Conservation (phyloP, 2,888 invertebrate genomes). For the Amblyteles armatorius region DNA sequence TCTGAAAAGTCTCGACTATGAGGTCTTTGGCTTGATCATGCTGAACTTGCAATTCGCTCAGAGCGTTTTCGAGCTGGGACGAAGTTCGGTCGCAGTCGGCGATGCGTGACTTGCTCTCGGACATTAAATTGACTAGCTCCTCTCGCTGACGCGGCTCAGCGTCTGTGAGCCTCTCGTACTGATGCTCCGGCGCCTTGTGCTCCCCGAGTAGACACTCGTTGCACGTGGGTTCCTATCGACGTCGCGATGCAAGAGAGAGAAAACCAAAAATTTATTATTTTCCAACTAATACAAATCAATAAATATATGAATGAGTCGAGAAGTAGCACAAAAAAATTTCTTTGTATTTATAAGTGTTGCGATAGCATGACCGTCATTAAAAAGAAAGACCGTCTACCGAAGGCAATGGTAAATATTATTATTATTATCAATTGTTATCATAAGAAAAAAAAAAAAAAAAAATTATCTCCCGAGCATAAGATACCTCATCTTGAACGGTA, state of each 20-base stretch:
- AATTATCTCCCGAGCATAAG: too few relatives aligned
- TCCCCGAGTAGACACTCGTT: conserved; percentile 94
- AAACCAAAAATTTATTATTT: not conserved
- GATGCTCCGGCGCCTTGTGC: conserved; percentile 93
- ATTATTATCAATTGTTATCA: not conserved
- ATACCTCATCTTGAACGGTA: not conserved
- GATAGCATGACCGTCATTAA: too few relatives aligned
- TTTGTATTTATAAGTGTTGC: not conserved
- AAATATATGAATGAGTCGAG: not conserved
- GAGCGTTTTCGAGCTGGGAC: conserved; percentile 90
- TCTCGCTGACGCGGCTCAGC: conserved; percentile 92
- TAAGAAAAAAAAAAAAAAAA: not conserved
- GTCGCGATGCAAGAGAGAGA: conserved; percentile 24
- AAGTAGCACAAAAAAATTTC: not conserved
- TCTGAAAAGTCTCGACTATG: conserved; percentile 92
- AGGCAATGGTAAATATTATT: not conserved
- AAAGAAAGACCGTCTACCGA: not conserved
- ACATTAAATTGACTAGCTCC: conserved; percentile 91
- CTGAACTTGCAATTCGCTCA: conserved; percentile 94
- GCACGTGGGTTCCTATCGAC: conserved; percentile 91
- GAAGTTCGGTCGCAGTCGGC: conserved; percentile 92
- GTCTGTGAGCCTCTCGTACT: conserved; percentile 92
- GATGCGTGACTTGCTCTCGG: conserved; percentile 91
- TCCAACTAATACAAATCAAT: not conserved
- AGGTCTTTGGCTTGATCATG: conserved; percentile 93